Conservation (phyloP, 2,888 invertebrate genomes). For the Aricia artaxerxes region DNA sequence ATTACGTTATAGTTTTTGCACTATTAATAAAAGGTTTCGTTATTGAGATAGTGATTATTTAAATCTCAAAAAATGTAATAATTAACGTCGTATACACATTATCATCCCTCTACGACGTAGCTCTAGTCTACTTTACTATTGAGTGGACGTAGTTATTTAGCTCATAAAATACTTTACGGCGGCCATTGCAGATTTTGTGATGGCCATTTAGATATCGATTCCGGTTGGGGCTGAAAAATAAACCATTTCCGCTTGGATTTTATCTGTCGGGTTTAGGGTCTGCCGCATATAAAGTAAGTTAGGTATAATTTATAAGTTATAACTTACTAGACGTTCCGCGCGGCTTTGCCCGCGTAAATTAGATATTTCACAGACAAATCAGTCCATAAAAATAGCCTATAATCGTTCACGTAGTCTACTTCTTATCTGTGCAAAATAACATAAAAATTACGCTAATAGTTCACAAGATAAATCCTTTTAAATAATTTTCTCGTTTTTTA, state of each 20-base stretch:
- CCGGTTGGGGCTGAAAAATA: conserved; percentile 36
- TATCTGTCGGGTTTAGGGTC: conserved; percentile 35
- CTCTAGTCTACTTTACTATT: neutral
- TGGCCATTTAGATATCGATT: conserved; percentile 38
- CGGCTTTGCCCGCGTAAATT: too few species aligned
- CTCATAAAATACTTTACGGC: conserved; percentile 39
- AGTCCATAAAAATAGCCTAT: too few species aligned
- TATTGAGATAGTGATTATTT: too few species aligned
- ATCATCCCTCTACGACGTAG: neutral
- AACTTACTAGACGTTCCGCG: neutral
- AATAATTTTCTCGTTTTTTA: too few species aligned
- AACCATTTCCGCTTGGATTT: conserved; percentile 35
- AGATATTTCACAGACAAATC: too few species aligned
- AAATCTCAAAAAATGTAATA: neutral
- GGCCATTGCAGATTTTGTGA: conserved; percentile 35
- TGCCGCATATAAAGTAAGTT: conserved; percentile 32
- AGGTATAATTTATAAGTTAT: conserved; percentile 23
- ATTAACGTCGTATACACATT: neutral
- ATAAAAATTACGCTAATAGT: too few species aligned
- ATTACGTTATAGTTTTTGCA: too few species aligned
- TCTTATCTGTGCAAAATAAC: too few species aligned
- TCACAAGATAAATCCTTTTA: too few species aligned
- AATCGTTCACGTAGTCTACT: too few species aligned
- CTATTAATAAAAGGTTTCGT: too few species aligned
- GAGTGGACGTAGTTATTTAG: conserved; percentile 25